These are phyloP conservation scores for Colostygia pectinataria DNA, from an alignment of 2,888 invertebrate species.

Conservation along the genomic window DNA sequence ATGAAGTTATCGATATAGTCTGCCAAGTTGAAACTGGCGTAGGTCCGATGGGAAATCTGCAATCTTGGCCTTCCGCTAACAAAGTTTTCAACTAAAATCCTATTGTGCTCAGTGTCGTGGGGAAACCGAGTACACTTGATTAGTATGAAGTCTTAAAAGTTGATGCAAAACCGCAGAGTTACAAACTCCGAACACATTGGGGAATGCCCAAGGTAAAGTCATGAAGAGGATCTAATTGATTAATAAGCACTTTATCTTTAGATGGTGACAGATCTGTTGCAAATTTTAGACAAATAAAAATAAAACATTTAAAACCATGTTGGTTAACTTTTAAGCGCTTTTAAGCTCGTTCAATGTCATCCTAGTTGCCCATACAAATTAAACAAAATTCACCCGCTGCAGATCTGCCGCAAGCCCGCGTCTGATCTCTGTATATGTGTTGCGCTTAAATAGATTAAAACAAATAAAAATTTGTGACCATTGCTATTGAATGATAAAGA, in stretches of 20 bases:
- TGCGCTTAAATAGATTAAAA: no score
- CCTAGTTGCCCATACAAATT: no score
- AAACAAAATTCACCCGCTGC: no score
- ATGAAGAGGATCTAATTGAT: conserved; percentile 3
- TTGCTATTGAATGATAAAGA: no score
- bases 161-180: conserved; percentile 39
- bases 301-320: no score
- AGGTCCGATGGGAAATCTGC: conserved; percentile 77
- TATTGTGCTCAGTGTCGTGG: conserved; percentile 73
- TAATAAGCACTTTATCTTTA: neutral
- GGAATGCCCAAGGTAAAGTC: conserved; percentile 11
- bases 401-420: no score
- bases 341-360: no score
- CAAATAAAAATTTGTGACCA: no score
- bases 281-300: no score
- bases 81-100: conserved; percentile 81
- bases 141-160: conserved; percentile 52
- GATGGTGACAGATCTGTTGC: no score
- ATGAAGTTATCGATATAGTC: conserved; percentile 76
- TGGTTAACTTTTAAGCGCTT: no score
- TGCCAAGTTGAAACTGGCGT: conserved; percentile 75
- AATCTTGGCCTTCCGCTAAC: conserved; percentile 79
- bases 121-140: conserved; percentile 65
- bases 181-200: conserved; percentile 21
- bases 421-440: no score